Evolutionary conservation across 37 sponge, comb jelly and placozoan genomes (phyloP).

Genomic region (Aplysina aerophoba): DNA sequence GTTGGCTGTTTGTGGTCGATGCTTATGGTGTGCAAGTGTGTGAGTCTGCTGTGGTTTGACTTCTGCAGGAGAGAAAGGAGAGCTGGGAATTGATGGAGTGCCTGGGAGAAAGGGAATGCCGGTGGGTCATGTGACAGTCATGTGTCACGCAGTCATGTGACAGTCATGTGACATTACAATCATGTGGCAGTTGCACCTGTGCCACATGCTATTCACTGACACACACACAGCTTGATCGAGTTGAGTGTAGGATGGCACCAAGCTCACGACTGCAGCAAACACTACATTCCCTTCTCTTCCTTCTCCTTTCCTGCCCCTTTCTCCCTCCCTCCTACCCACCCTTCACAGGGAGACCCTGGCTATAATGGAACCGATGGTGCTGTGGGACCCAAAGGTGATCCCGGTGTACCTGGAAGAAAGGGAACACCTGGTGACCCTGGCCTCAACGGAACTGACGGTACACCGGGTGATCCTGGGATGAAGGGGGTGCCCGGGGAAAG

Average conservation of each 20-base stretch:
- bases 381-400: conserved; percentile 22
- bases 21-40: too few species aligned
- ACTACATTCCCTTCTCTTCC: too few species aligned
- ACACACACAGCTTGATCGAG: too few species aligned
- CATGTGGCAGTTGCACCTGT: too few species aligned
- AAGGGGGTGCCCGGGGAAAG: conserved; percentile 33
- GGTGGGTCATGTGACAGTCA: too few species aligned
- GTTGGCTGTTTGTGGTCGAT: too few species aligned
- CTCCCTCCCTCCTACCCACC: background rate
- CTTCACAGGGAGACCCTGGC: background rate
- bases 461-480: conserved; percentile 4
- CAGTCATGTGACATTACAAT: too few species aligned
- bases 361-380: conserved; percentile 21
- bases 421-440: conserved; percentile 27
- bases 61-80: too few species aligned
- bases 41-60: too few species aligned
- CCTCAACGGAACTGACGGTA: background rate
- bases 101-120: background rate
- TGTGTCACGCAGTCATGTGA: too few species aligned
- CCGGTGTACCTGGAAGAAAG: conserved; percentile 6
- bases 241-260: conserved; percentile 24
- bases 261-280: background rate
- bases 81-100: background rate
- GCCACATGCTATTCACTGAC: too few species aligned
- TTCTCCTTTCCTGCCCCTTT: too few species aligned